These are phyloP conservation scores for Albula goreensis DNA, from an alignment of 2,113 vertebrate species.

Conservation along the genomic window DNA sequence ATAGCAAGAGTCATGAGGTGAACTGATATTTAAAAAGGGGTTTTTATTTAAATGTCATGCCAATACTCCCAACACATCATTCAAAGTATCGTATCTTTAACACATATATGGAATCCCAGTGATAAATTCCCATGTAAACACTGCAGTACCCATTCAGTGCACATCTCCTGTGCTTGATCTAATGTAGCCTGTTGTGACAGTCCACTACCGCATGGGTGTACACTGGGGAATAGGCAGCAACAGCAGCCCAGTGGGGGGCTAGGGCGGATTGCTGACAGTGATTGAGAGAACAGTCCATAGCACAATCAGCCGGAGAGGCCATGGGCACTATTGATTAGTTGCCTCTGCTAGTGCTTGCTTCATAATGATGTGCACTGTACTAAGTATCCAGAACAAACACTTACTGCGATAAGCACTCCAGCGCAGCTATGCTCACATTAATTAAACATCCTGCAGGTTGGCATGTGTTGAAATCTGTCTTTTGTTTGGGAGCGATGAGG, in stretches of 20 bases:
- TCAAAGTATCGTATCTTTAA: background rate
- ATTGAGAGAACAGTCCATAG: constrained; percentile 4
- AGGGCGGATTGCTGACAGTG: constrained; percentile 31
- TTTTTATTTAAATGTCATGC: too few species aligned
- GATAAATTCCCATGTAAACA: background rate
- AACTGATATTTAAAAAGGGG: too few species aligned
- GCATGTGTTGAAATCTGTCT: constrained; percentile 35
- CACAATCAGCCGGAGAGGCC: background rate
- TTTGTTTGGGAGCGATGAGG: constrained; percentile 39
- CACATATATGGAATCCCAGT: background rate
- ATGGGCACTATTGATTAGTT: constrained; percentile 37
- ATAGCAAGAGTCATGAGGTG: too few species aligned
- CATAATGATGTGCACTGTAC: constrained; percentile 29
- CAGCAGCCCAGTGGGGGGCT: constrained; percentile 29
- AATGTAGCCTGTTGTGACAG: background rate
- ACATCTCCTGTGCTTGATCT: background rate
- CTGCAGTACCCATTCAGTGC: constrained; percentile 1
- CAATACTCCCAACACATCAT: background rate
- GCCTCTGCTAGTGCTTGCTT: constrained; percentile 30
- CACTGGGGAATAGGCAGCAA: background rate
- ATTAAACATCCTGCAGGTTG: constrained; percentile 47
- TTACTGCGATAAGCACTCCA: constrained; percentile 46
- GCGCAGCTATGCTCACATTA: constrained; percentile 50
- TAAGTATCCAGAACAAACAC: constrained; percentile 48
- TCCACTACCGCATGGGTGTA: background rate